Percentiles rank a stretch among this genome's conserved stretches.
phyloP scores from a whole-genome alignment of 2,113 vertebrate species.

The Pachycephala philippinensis region DNA sequence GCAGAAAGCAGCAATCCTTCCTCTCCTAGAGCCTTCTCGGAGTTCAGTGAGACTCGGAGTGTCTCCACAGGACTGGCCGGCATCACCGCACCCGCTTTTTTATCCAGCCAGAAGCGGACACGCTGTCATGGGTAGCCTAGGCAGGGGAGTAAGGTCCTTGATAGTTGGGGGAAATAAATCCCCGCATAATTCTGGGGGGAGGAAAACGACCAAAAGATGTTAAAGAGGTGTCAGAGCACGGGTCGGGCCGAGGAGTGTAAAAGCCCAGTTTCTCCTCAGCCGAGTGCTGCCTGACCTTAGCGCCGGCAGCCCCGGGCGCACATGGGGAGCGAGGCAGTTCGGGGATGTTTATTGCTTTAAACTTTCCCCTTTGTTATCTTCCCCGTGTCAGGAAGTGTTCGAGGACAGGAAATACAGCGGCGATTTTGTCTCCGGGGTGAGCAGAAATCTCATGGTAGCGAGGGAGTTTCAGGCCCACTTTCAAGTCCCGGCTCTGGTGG shows the following conservation, averaged over 20 bases:
- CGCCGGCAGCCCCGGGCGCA: background rate
- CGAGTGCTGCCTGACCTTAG: background rate
- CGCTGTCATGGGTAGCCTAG: background rate
- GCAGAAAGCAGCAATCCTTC: background rate
- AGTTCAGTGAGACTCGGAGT: background rate
- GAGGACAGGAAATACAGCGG: slow-evolving; percentile 17
- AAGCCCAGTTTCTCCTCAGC: background rate
- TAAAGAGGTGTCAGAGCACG: background rate
- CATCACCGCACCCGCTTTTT: background rate
- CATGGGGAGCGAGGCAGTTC: background rate
- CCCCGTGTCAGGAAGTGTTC: slow-evolving; percentile 35
- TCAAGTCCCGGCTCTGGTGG: background rate
- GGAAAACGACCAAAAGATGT: background rate
- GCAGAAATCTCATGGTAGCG: background rate
- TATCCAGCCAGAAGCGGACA: background rate
- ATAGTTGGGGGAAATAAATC: background rate
- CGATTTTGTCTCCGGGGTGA: background rate
- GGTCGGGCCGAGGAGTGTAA: background rate
- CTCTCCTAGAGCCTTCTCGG: background rate
- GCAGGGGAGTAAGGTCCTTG: background rate
- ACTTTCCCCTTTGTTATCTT: slow-evolving; percentile 63
- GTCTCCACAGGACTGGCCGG: background rate
- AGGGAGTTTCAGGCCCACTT: background rate
- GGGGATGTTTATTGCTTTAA: slow-evolving; percentile 52
- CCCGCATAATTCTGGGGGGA: accelerated